Evolutionary conservation across 2,797 vertebrate genomes (phyloP), one percentile per base, ranked within the genome.

Genomic region (Brachymystax lenok): DNA sequence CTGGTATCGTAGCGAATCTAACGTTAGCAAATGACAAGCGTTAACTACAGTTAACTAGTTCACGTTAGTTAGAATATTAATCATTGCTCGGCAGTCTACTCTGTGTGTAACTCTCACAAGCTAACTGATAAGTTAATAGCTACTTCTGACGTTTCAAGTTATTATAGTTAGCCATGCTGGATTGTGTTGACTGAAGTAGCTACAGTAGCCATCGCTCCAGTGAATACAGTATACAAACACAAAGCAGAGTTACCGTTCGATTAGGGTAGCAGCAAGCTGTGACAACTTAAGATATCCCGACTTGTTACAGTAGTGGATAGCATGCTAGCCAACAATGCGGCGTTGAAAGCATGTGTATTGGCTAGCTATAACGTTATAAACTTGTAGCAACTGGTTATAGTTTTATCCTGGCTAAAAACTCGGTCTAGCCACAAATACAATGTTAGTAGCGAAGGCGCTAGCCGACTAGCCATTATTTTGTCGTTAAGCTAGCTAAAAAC

Each of bases 121-220:
- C 74, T 75, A 30, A 13, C 17, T 27, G 24, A 24, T 64, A 33
- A 33, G 24, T 54, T 72, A 74, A 73, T 71, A 71, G 46, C 33
- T 24, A 69, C 50, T 35, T 27, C 24, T 46, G 14, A 51, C 40
- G 24, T 67, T 40, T 64, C 10, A 50, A 50, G 12, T 12, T 12
- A 10, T 46, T 46, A 40, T 40, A 46, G 40, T 46, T 46, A 46
- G 0, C 40, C 40, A 46, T 12, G 35, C 2, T 35, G n/a, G 33
- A 35, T 35, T 40, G 40, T 46, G 40, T 46, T 46, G 40, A 46
- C 10, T 46, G 40, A n/a, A n/a, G 40, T 10, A 2, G 35, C 8
- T 40, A 40, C 35, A 40, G 35, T 46, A 1, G 8, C 2, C 10
- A 46, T 46, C 40, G 10, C n/a, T n/a, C 40, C 40, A 46, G 40